Base-by-base conservation (phyloP, 2,888 invertebrate species). In the Leptura quadrifasciata region DNA sequence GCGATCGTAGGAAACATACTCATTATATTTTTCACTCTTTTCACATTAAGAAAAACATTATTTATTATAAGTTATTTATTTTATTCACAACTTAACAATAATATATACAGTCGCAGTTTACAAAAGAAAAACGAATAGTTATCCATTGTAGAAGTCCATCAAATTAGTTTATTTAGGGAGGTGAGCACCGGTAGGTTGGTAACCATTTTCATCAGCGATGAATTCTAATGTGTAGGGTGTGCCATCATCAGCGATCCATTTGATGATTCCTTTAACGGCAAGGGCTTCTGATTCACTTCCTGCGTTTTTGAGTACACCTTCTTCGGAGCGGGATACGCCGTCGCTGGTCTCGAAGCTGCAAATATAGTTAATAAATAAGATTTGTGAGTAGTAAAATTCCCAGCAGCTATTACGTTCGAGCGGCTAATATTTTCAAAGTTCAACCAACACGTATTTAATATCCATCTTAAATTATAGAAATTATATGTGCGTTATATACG, bases 331-430 rank as follows among this genome's bases (percentile, higher is more conserved):
- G 18, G 76, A 72, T 10, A 90, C 89, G 24, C 94, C 94, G 82
- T 94, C 93, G 83, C 93, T 94, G 5, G 93, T 92, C 84, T 93
- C 93, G 80, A 91, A 94, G 54, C 93, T 91, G 88, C 75, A 84
- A 82, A 47, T 6, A 75, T 61, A 57, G 73, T 24, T 24, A 24
- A 24, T 9, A 18, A 17, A 18, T 5, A 24, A n/a, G 21, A 21
- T 15, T 24, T 60, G 21, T n/a, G 9, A 27, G 15, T 24, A 24
- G n/a, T 1, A 1, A 24, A 4, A 21, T 17, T 18, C 9, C n/a
- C 2, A 57, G 10, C 9, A 18, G 1, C 8, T 57, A 12, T 2
- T 18, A 57, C 1, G 2, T 57, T 3, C 20, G 8, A 57, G 10
- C 6, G 57, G 4, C 12, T n/a, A 24, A 2, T 24, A 24, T 24